Evolutionary conservation across 2,113 vertebrate species (phyloP).

Genomic region (Megaptera novaeangliae): DNA sequence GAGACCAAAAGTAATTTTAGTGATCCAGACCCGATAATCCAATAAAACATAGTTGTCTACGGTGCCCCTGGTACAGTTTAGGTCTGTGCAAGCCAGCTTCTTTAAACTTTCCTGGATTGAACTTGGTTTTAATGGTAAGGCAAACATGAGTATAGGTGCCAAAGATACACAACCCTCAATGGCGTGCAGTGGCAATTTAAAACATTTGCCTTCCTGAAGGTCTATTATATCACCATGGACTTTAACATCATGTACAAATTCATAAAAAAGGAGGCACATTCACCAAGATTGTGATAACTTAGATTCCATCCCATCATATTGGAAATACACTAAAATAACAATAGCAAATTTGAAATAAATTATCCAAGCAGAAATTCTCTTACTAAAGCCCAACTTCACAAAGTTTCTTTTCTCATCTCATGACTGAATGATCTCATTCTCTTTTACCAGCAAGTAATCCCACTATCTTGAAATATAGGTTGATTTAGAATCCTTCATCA

Average conservation of each 20-base stretch:
- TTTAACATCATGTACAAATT: neutral
- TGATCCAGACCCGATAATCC: neutral
- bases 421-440: neutral
- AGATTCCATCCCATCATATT: neutral
- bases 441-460: neutral
- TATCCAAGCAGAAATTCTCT: neutral
- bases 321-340: neutral
- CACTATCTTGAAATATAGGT: neutral
- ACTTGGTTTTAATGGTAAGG: neutral
- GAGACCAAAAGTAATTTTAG: neutral
- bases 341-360: neutral
- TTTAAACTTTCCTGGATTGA: neutral
- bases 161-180: neutral
- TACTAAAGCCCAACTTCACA: neutral
- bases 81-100: neutral
- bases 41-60: neutral
- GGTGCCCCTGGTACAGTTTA: neutral
- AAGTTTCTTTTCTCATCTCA: neutral
- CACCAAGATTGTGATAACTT: neutral
- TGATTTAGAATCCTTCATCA: neutral
- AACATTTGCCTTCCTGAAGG: neutral
- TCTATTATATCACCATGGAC: neutral
- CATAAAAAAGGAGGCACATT: neutral
- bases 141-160: neutral
- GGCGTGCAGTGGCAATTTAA: neutral